phyloP scores from a whole-genome alignment of 2,888 invertebrate genomes.

The Drosophila nr. perissopoda region DNA sequence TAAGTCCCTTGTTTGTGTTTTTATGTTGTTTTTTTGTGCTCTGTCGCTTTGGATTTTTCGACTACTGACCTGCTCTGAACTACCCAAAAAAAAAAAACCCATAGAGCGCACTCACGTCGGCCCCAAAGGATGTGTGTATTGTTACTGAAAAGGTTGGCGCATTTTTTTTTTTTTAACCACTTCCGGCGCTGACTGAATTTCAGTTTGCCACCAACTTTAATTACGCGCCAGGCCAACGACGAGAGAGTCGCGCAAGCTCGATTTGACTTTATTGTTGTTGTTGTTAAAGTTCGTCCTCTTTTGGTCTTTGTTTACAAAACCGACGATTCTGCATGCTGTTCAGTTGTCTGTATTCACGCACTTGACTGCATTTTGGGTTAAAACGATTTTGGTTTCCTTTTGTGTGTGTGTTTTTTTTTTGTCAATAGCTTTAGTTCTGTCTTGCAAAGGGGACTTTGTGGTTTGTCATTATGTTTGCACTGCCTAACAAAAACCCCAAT shows the following conservation, averaged over 20 bases:
- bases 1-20: conserved; percentile 12
- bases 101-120: conserved; percentile 2
- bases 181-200: conserved; percentile 35
- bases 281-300: conserved; percentile 16
- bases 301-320: conserved; percentile 25
- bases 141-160: conserved; percentile 46
- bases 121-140: conserved; percentile 50
- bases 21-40: conserved; percentile 17
- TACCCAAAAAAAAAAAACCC: conserved; percentile 7
- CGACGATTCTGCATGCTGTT: conserved; percentile 11
- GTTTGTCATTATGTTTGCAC: not conserved
- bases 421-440: not conserved
- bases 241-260: not conserved
- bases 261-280: conserved; percentile 9
- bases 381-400: conserved; percentile 20
- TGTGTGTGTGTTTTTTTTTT: not conserved
- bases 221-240: conserved; percentile 37
- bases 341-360: conserved; percentile 38
- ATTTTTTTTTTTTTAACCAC: conserved; percentile 34
- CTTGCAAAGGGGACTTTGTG: not conserved
- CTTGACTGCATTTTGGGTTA: conserved; percentile 51
- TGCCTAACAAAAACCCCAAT: not conserved
- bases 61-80: conserved; percentile 10
- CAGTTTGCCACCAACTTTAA: conserved; percentile 57
- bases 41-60: conserved; percentile 43